Evolutionary conservation across 1,140 invertebrate species (phyloP).

Genomic region (Xylocopa sonorina): DNA sequence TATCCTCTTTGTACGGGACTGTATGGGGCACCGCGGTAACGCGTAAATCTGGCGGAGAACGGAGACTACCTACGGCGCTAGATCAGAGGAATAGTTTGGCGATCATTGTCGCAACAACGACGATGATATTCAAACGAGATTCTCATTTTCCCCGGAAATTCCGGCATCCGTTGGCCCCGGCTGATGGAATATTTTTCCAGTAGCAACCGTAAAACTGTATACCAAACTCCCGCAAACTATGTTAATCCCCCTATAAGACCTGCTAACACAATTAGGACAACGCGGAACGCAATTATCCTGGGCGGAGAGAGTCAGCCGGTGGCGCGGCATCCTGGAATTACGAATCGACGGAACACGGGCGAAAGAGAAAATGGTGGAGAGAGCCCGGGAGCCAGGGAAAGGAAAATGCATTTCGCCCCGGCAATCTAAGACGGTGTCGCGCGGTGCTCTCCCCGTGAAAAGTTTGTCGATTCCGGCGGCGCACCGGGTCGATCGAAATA

Average conservation of each 20-base stretch:
- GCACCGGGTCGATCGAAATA: not conserved
- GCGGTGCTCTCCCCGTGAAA: not conserved
- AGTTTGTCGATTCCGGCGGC: not conserved
- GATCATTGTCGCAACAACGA: not conserved
- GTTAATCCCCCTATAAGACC: conserved; percentile 64
- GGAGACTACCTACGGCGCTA: not conserved
- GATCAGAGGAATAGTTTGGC: not conserved
- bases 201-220: conserved; percentile 37
- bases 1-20: not conserved
- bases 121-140: not conserved
- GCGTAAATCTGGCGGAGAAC: not conserved
- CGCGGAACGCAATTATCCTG: conserved; percentile 64
- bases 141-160: not conserved
- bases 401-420: conserved; percentile 1
- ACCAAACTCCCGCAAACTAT: conserved; percentile 61
- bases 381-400: not conserved
- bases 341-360: conserved; percentile 50
- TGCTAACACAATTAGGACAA: conserved; percentile 65
- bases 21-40: no score
- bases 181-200: conserved; percentile 55
- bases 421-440: conserved; percentile 34
- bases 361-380: conserved; percentile 6
- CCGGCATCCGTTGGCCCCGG: not conserved
- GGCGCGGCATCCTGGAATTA: conserved; percentile 59
- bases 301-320: conserved; percentile 54